A percentile compares a stretch with the other conserved stretches of the same genome.
Evolutionary conservation across 2,113 vertebrate genomes (phyloP).

Genomic region (Oncorhynchus keta): DNA sequence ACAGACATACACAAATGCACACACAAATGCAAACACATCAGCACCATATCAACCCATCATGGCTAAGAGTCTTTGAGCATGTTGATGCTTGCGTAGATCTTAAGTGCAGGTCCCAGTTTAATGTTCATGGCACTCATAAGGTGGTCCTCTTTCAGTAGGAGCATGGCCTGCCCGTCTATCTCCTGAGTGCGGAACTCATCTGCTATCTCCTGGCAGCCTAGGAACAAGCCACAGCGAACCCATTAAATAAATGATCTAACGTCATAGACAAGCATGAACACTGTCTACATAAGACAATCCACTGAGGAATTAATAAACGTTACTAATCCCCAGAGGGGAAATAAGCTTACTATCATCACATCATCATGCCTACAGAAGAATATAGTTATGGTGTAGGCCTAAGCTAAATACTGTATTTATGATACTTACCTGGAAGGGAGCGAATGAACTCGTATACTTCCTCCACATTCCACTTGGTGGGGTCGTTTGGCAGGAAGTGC

Average conservation of each 20-base stretch:
- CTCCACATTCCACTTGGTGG: conserved; percentile 95
- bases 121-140: conserved; percentile 99
- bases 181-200: conserved; percentile 96
- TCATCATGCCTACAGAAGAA: background rate
- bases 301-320: too few species aligned
- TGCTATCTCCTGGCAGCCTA: conserved; percentile 96
- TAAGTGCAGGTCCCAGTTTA: conserved; percentile 93
- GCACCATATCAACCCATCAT: conserved; percentile 2
- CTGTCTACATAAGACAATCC: too few species aligned
- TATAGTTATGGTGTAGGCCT: background rate
- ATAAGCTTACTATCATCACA: too few species aligned
- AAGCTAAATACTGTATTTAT: background rate
- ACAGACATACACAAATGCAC: conserved; percentile 14
- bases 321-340: too few species aligned
- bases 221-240: too few species aligned
- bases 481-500: conserved; percentile 87
- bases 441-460: conserved; percentile 95
- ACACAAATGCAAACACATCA: conserved; percentile 12
- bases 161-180: conserved; percentile 93
- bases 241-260: too few species aligned
- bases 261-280: too few species aligned
- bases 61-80: conserved; percentile 97
- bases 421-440: conserved; percentile 84
- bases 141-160: conserved; percentile 94
- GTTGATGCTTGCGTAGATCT: conserved; percentile 95